A percentile compares a stretch with the other conserved stretches of the same genome.
Evolutionary conservation across 2,888 invertebrate genomes (phyloP).

Genomic region (Eupithecia dodoneata): DNA sequence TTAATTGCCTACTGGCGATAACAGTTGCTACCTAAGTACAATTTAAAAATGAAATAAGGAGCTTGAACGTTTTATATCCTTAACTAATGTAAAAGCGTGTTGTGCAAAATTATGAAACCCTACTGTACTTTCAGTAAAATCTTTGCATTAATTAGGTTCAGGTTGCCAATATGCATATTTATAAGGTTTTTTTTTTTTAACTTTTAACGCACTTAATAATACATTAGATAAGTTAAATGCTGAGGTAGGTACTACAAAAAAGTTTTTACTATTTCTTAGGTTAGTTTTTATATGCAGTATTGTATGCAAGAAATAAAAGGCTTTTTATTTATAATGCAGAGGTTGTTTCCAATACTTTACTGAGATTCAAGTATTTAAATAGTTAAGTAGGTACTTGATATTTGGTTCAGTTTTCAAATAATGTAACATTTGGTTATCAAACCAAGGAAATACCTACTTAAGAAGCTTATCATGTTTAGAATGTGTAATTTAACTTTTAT

Average conservation of each 20-base stretch:
- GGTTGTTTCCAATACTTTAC: neutral
- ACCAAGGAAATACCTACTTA: neutral
- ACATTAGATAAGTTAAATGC: neutral
- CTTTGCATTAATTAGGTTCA: neutral
- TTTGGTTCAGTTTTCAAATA: neutral
- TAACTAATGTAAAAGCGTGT: too few species aligned
- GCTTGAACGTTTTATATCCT: too few species aligned
- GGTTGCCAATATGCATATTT: neutral
- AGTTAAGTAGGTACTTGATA: neutral
- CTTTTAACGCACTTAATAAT: too few species aligned
- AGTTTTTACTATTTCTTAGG: too few species aligned
- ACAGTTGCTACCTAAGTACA: neutral
- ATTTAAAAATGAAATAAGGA: neutral
- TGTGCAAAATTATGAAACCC: neutral
- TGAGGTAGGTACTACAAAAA: neutral
- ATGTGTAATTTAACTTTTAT: neutral
- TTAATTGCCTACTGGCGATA: neutral
- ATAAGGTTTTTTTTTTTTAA: neutral
- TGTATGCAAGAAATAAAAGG: too few species aligned
- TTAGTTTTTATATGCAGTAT: too few species aligned
- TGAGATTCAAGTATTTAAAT: neutral
- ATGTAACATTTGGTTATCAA: neutral
- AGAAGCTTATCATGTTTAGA: neutral
- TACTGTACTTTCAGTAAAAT: neutral
- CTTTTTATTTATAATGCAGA: neutral